Conservation (phyloP, 2,888 invertebrate genomes). For the Hemicrepidius hirtus region DNA sequence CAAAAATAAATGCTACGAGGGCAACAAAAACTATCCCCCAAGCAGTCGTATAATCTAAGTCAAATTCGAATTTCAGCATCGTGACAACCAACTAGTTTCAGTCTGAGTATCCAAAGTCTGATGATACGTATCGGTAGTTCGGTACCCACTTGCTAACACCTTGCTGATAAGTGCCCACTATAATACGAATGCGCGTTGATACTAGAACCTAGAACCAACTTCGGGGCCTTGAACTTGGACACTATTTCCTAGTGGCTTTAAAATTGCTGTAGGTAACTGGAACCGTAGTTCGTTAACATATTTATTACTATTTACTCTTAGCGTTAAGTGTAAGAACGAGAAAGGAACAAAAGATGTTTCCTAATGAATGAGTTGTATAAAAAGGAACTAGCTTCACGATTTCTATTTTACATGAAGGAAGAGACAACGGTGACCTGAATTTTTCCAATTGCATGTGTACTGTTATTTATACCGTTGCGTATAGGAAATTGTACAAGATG, state of each 20-base stretch:
- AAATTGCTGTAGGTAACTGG: too few species aligned
- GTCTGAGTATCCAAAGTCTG: neutral
- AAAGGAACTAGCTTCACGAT: constrained; percentile 8
- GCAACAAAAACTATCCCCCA: constrained; percentile 35
- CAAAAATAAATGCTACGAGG: constrained; percentile 74
- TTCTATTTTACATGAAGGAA: neutral
- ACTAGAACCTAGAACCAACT: constrained; percentile 1
- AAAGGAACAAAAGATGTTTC: too few species aligned
- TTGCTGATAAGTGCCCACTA: constrained; percentile 14
- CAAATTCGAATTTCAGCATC: constrained; percentile 56
- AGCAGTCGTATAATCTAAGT: constrained; percentile 54
- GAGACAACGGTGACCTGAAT: neutral
- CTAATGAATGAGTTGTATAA: neutral
- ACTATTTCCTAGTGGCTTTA: too few species aligned
- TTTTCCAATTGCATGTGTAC: neutral
- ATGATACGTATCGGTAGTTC: too few species aligned
- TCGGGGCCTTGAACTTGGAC: constrained; percentile 17
- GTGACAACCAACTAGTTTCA: constrained; percentile 11
- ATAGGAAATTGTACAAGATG: neutral
- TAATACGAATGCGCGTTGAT: neutral
- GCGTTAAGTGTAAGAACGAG: too few species aligned
- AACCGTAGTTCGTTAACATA: too few species aligned
- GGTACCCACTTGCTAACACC: constrained; percentile 3
- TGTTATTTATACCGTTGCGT: neutral
- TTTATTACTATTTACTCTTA: too few species aligned